Evolutionary conservation across 2,113 vertebrate species (phyloP), one percentile per base, ranked within the genome.

Genomic region (Serilophus lunatus): DNA sequence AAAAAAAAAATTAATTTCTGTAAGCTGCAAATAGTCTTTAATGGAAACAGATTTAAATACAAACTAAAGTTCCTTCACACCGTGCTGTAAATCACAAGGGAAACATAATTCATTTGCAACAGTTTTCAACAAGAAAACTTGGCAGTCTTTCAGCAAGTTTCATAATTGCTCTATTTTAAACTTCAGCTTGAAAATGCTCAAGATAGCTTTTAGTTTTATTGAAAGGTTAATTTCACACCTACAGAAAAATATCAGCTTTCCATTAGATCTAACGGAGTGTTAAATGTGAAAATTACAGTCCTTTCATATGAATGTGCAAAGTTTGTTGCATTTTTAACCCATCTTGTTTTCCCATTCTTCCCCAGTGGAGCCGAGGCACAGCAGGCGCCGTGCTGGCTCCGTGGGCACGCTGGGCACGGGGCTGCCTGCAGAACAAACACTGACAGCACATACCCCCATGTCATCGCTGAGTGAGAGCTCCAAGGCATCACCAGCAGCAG

Each of bases 101-200:
- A 96, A 95, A 95, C 78, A 91, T 56, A 88, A 97, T 97, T 96
- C 85, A 96, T 95, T 96, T 97, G 76, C 79, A 86, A 74, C 87
- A 92, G 79, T 95, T 97, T 97, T 95, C 94, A 94, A 97, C 79
- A 92, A 91, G 93, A 71, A 95, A 95, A 81, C 93, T 86, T 97
- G 97, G 94, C 96, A 97, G 96, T 20, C 45, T 95, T 97, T 93
- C 93, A 94, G 68, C 86, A 94, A 93, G 82, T 94, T 97, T 96
- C 91, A 95, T 96, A 97, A 98, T 97, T 97, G 95, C 95, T 97
- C 96, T 97, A 96, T 96, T 97, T 98, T 97, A 97, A 97, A 97
- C 95, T 96, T 92, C 93, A 95, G 66, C 78, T 97, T 90, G 86
- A 96, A 95, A 96, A 97, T 44, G 40, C 91, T 97, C 78, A 93